Percentiles rank a stretch among this genome's conserved stretches.
Evolutionary conservation across 2,797 vertebrate genomes (phyloP).

Genomic region (Amblyraja radiata): DNA sequence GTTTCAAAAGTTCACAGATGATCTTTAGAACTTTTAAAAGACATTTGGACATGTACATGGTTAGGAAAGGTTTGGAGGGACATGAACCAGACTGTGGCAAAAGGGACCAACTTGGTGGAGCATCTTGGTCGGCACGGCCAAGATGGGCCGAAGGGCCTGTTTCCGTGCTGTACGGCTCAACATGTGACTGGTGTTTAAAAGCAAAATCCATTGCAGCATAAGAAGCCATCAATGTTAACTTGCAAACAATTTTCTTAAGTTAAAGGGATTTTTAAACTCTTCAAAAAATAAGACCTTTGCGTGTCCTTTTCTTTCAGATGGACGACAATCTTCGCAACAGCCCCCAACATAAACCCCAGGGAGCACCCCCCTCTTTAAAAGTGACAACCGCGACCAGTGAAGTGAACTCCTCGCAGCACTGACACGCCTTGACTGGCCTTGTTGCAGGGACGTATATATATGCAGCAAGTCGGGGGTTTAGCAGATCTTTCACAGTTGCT

Average conservation of each 20-base stretch:
- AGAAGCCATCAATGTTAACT: neutral
- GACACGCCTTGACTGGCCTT: conserved; percentile 53
- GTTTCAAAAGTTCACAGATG: no score
- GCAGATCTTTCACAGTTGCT: neutral
- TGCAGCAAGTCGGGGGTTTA: neutral
- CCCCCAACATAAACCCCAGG: conserved; percentile 83
- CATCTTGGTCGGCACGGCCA: no score
- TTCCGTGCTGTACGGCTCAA: no score
- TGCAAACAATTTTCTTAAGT: no score
- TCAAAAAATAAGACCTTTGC: conserved; percentile 36
- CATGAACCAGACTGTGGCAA: no score
- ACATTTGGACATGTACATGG: no score
- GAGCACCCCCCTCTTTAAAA: conserved; percentile 67
- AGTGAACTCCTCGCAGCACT: conserved; percentile 56
- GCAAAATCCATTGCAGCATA: neutral
- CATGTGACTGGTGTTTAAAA: neutral
- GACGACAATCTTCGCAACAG: conserved; percentile 94
- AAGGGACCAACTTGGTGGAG: no score
- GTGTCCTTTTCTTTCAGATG: conserved; percentile 72
- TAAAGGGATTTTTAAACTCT: neutral
- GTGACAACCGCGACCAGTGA: conserved; percentile 60
- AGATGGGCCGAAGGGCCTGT: no score
- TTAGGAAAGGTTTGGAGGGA: no score
- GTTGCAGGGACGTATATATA: conserved; percentile 19
- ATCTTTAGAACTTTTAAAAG: no score